Base-by-base conservation (phyloP, 2,113 vertebrate species). In the Sander lucioperca region DNA sequence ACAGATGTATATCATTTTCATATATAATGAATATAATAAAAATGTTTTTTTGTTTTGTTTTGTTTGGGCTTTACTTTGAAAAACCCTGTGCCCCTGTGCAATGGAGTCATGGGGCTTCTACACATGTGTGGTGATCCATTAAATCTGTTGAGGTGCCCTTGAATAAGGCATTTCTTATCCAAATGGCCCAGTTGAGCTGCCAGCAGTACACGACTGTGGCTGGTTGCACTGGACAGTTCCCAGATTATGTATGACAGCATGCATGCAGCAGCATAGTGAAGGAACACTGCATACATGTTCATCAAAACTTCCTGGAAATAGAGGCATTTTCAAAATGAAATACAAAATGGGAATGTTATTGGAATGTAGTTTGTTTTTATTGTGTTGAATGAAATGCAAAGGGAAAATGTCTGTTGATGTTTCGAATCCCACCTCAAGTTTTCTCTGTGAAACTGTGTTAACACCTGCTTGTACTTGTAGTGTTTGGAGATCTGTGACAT, bases 391-490 rank as follows among this genome's bases (percentile, higher is more conserved):
- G 25, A 68, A 58, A 39, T 11, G 6, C 11, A 36, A 25, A 82
- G 48, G n/a, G 59, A 47, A 86, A 85, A 72, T 57, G 45, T 79
- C 6, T 81, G 73, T 14, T 18, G 36, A 62, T n/a, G 59, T n/a
- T 19, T 16, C 21, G 56, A 80, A 68, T 84, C 66, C 33, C 74
- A 81, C 66, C n/a, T 79, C 62, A 0, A 43, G 14, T 77, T 84
- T 82, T 75, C 63, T 67, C 56, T 21, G 19, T 59, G 36, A 88
- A 80, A 51, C 13, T 0, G 4, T 3, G 15, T 16, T 47, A 62
- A 74, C 88, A 88, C 84, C 84, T 87, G 88, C 74, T 82, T 68
- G 48, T 33, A 48, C 62, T 74, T 14, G 16, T 30, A 81, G 56
- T 62, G 74, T 87, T 83, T 69, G 67, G 74, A 80, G 64, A 70